phyloP scores from a whole-genome alignment of 2,888 invertebrate species.

The Rutpela maculata region DNA sequence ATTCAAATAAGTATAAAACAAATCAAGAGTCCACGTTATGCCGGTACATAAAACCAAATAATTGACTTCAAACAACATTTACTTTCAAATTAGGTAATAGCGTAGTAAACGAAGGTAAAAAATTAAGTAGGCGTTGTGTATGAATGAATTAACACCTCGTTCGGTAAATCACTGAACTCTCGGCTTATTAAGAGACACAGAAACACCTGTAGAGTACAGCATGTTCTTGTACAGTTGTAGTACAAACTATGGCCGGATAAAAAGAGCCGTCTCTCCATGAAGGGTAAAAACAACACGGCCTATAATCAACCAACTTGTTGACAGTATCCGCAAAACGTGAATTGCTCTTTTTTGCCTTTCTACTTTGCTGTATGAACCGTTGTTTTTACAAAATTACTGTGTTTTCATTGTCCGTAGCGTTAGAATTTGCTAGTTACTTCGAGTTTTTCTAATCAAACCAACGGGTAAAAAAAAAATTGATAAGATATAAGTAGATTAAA shows the following conservation, averaged over 20 bases:
- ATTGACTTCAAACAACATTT: slow-evolving; percentile 16
- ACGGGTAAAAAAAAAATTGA: no score
- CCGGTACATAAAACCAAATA: not conserved
- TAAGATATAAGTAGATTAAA: no score
- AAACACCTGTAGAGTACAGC: slow-evolving; percentile 52
- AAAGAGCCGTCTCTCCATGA: slow-evolving; percentile 54
- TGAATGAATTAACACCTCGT: slow-evolving; percentile 40
- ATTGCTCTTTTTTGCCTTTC: slow-evolving; percentile 34
- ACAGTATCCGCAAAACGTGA: slow-evolving; percentile 48
- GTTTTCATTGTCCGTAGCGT: slow-evolving; percentile 12
- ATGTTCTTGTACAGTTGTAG: slow-evolving; percentile 55
- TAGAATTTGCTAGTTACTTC: slow-evolving; percentile 12
- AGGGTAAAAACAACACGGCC: slow-evolving; percentile 54
- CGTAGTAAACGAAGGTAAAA: slow-evolving; percentile 29
- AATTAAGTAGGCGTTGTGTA: slow-evolving; percentile 27
- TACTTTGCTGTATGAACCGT: slow-evolving; percentile 28
- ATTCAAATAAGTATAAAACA: not conserved
- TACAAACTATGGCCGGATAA: slow-evolving; percentile 54
- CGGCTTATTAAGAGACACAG: slow-evolving; percentile 43
- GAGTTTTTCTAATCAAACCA: no score
- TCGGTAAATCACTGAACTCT: slow-evolving; percentile 48
- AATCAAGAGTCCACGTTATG: not conserved
- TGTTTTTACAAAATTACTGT: slow-evolving; percentile 35
- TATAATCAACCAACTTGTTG: slow-evolving; percentile 51
- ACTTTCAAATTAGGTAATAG: slow-evolving; percentile 28